Evolutionary conservation across 2,113 vertebrate species (phyloP), one percentile per base, ranked within the genome.

Genomic region (Dipodomys merriami): DNA sequence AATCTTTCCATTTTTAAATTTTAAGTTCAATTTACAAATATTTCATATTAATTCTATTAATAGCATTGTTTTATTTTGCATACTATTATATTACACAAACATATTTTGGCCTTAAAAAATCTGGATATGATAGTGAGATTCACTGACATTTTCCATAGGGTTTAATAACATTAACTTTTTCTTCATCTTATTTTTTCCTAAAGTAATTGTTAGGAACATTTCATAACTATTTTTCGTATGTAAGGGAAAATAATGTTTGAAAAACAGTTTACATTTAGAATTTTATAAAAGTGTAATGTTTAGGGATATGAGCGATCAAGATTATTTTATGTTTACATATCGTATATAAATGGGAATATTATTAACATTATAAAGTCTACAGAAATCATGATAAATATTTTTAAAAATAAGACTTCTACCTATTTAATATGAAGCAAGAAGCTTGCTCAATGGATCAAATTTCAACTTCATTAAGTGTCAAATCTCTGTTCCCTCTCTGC

Each of bases 211-310:
- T 68, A 94, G 30, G 33, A 90, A 2, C 6, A 94, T 85, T 91
- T 85, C 57, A 62, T 83, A 85, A 68, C 73, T 53, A 81, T 83
- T 69, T 15, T 86, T 80, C 29, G 78, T 33, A 44, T 27, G 18
- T 46, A 69, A 89, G 46, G 30, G 20, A 93, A 84, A 85, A 80
- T 83, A 44, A 76, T 67, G 6, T 84, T 86, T 92, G 53, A 96
- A 25, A 12, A 78, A 49, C 69, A 94, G 25, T 74, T 78, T 88
- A 57, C 33, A 76, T n/a, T 91, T 83, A 78, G 44, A 86, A 71
- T 82, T 69, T 29, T 67, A 27, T 96, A 15, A 76, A 83, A 90
- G n/a, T 77, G 22, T 87, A 81, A 89, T 87, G 62, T 57, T 90
- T 74, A 87, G 22, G 23, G 27, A 81, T 85, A 72, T 53, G 49